Percentiles rank a stretch among this genome's conserved stretches.
These are phyloP conservation scores for Amniataba percoides DNA, from an alignment of 2,797 vertebrate genomes.

Conservation along the genomic window DNA sequence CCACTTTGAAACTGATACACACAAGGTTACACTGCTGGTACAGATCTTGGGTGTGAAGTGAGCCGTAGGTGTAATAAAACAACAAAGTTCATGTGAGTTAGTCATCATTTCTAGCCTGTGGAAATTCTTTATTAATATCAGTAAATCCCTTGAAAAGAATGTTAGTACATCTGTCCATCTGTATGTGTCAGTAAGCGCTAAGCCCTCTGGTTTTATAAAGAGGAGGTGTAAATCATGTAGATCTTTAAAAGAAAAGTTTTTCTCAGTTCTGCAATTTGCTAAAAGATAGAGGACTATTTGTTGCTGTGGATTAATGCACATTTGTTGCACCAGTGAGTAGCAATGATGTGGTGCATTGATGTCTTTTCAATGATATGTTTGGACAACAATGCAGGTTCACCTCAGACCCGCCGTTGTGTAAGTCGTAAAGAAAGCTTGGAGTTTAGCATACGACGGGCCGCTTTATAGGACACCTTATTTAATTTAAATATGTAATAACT, in stretches of 20 bases:
- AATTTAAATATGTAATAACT: conserved; percentile 49
- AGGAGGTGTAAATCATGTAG: background rate
- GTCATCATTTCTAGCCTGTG: background rate
- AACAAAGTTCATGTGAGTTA: background rate
- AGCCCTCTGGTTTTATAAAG: background rate
- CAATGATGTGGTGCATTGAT: background rate
- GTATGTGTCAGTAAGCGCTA: background rate
- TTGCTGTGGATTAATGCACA: background rate
- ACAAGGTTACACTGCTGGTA: background rate
- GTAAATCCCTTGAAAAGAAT: too few relatives aligned
- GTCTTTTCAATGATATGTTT: too few relatives aligned
- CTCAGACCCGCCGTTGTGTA: background rate
- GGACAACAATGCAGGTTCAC: background rate
- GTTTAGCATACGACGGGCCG: background rate
- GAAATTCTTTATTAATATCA: too few relatives aligned
- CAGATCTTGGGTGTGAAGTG: background rate
- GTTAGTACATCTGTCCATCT: too few relatives aligned
- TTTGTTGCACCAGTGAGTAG: background rate
- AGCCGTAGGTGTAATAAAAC: background rate
- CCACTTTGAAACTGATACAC: background rate
- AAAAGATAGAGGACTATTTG: background rate
- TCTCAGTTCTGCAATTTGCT: background rate
- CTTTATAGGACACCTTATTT: background rate
- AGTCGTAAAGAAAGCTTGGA: background rate
- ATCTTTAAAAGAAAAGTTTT: background rate